Evolutionary conservation across 2,797 vertebrate genomes (phyloP), one percentile per base, ranked within the genome.

Genomic region (Scolopax bukidnonensis): DNA sequence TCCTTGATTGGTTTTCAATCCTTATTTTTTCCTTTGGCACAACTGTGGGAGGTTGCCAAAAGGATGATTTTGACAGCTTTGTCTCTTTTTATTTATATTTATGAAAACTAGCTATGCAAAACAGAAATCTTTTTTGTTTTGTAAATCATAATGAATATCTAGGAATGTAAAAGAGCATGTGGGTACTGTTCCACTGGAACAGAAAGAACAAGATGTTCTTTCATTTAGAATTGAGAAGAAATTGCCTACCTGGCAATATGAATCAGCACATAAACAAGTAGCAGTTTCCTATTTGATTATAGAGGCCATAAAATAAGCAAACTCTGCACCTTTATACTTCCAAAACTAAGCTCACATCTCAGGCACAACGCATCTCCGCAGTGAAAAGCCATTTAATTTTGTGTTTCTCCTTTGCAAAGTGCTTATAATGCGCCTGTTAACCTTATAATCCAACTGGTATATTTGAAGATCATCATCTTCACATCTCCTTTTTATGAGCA

Each of bases 121-220:
- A 57, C 40, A 89, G 60, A 43, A 64, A 59, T 70, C 10, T 6
- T 64, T 78, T 64, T 48, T 87, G 61, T 60, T 94, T 89, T 87
- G 56, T 61, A 93, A 89, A 90, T 71, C n/a, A 47, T 64, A 96
- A 87, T 85, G 40, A 83, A 12, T 41, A 87, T 87, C 95, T 87
- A 83, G 45, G 41, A 89, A 95, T 56, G 59, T 38, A 90, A 87
- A 95, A 24, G 32, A 96, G 32, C 51, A 57, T 23, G 77, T 94
- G 85, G 70, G 77, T 71, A 79, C 48, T 28, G 67, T 84, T 43
- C 32, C 19, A 21, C 63, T 81, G 33, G 53, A 92, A 85, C 5
- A 81, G 68, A 91, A 85, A 87, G 80, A 90, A 93, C 87, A 87
- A 77, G 67, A 60, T 57, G 85, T 89, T 94, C 91, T 90, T 87